Base-by-base conservation (phyloP, 1,140 invertebrate species). In the Trypoxylus dichotomus region DNA sequence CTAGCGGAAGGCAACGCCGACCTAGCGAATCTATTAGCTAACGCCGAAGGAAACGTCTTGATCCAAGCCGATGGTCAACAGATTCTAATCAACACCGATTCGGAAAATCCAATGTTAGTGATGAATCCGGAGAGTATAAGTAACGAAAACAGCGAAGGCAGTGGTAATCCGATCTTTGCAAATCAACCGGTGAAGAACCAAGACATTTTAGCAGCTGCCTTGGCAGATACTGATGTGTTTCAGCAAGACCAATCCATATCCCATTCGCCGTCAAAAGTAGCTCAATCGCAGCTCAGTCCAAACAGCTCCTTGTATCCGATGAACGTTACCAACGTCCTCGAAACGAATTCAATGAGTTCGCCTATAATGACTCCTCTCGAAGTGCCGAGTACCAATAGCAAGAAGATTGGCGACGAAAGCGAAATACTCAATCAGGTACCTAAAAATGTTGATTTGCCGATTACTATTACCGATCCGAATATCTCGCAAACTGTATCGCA, bases 341-440 rank as follows among this genome's bases (percentile, higher is more conserved):
- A 94, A 83, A 94, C 93, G 0, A 94, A 92, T 58, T 91, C 93
- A 1, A 86, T 94, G 11, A 92, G 93, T 84, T 92, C 93, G 83
- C 93, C 94, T 0, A 94, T 94, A 8, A 94, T 94, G 94, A 93
- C 93, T 0, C 92, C 93, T 0, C 84, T 94, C 11, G 93, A 94
- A 84, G 89, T 92, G 5, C 93, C 93, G 0, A 90, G 89, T 25
- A 90, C 88, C 76, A 87, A 88, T 11, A 88, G 85, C 32, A 86
- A 88, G 15, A 87, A 88, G 63, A 83, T 86, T 2, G 75, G 83
- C 19, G 83, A 83, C 37, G 81, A 82, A 15, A 82, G 80, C 6
- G 85, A 88, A 79, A 84, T 85, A 37, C 83, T 88, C 13, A 81
- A 86, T 15, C 86, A 86, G 42, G 86, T 88, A 11, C 86, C 88